Evolutionary conservation across 2,113 vertebrate species (phyloP), one percentile per base, ranked within the genome.

Genomic region (Cololabis saira): DNA sequence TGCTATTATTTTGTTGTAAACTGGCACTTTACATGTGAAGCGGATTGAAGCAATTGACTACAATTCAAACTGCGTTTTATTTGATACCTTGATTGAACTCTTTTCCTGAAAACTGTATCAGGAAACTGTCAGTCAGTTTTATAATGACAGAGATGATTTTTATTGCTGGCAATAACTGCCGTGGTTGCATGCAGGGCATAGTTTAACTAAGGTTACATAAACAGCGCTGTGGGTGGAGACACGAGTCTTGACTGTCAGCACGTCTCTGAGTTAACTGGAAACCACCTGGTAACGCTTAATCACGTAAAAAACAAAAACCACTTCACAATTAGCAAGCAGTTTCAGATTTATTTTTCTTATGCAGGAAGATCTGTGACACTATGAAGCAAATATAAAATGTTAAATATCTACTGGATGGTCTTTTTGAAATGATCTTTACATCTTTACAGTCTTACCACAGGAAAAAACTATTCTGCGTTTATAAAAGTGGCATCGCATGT

Each of bases 401-500:
- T 58, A 61, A 48, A n/a, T 17, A 57, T 61, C 55, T 3, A 47
- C 19, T 43, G 21, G 10, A 49, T 1, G 9, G 2, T 78, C 11
- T 13, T 54, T 17, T 57, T 64, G 15, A 53, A 22, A 15, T 48
- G 64, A 17, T 47, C 9, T n/a, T 59, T 0, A 48, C 27, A 4
- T 48, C 4, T 27, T 40, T 16, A 40, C 19, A 48, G 19, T 42
- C n/a, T 60, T 33, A 65, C 15, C 5, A 61, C 42, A 58, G 24
- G 47, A 44, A 71, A 18, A 21, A 8, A 11, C 22, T 68, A 48
- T 67, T 19, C 3, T 19, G 9, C 12, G 51, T 75, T 56, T 82
- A 83, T 64, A 84, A 87, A 87, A 90, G 84, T 87, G 84, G 76
- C 82, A 73, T 81, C 57, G 72, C 62, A 62, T 75, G 21, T 62